Conservation (phyloP, 2,797 vertebrate species). For the Meriones psammophilus region DNA sequence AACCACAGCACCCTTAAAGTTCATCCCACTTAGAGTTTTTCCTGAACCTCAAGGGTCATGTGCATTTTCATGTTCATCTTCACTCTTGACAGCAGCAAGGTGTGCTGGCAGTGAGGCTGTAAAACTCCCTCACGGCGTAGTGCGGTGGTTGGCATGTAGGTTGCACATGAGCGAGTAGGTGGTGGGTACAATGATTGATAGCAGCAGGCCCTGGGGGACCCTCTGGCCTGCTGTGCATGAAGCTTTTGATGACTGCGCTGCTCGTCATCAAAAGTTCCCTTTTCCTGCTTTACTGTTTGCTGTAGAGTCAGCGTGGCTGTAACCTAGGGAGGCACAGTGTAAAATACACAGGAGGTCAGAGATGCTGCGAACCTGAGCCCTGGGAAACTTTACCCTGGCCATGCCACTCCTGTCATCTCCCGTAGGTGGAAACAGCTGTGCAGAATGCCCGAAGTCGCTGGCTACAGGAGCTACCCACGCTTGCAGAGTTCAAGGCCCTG, state of each 20-base stretch:
- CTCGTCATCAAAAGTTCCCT: not conserved
- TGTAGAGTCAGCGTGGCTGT: not conserved
- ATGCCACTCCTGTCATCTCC: not conserved
- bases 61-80: conserved; percentile 36
- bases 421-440: conserved; percentile 94
- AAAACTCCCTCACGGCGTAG: not conserved
- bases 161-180: not conserved
- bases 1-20: not conserved
- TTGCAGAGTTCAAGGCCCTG: conserved; percentile 92
- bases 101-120: not conserved
- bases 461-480: conserved; percentile 93
- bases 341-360: not conserved
- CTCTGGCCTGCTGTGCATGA: not conserved
- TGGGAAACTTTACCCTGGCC: not conserved
- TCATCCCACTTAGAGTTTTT: conserved; percentile 17
- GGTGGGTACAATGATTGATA: not conserved
- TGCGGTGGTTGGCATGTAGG: accelerated
- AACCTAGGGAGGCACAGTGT: not conserved
- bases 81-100: not conserved
- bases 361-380: not conserved
- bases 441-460: conserved; percentile 92
- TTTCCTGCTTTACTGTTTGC: not conserved
- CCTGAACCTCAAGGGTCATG: not conserved
- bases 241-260: not conserved
- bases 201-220: not conserved